Evolutionary conservation across 2,113 vertebrate species (phyloP).

Genomic region (Dissostichus mawsoni): DNA sequence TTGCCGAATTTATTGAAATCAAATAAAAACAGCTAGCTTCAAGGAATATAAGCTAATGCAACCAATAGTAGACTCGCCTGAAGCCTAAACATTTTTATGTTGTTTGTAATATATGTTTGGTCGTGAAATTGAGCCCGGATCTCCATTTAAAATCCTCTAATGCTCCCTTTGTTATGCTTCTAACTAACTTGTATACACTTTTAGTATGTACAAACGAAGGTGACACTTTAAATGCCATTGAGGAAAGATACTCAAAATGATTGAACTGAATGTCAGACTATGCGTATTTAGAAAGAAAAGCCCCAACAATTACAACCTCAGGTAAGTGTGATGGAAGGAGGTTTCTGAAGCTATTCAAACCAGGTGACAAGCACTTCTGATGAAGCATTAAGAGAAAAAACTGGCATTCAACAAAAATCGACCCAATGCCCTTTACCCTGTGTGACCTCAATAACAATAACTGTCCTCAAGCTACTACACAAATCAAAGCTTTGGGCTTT

Average conservation of each 20-base stretch:
- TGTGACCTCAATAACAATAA: neutral
- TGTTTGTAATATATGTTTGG: neutral
- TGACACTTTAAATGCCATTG: neutral
- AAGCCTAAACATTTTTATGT: no score
- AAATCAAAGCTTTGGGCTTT: neutral
- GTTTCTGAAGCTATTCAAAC: neutral
- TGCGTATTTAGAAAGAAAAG: neutral
- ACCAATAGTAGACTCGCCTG: neutral
- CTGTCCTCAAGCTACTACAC: neutral
- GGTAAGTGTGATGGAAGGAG: neutral
- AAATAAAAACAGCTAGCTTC: neutral
- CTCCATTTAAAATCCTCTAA: neutral
- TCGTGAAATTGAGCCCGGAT: neutral
- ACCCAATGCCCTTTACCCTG: neutral
- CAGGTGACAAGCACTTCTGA: neutral
- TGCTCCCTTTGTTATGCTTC: no score
- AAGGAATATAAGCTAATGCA: neutral
- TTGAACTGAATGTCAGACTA: neutral
- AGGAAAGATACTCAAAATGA: neutral
- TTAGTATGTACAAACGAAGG: neutral
- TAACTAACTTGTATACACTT: neutral
- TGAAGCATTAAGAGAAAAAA: neutral
- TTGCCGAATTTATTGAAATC: neutral
- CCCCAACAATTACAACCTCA: neutral
- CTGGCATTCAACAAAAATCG: neutral